A percentile compares a stretch with the other conserved stretches of the same genome.
Conservation (phyloP, 2,888 invertebrate species). For the Rhagium mordax region DNA sequence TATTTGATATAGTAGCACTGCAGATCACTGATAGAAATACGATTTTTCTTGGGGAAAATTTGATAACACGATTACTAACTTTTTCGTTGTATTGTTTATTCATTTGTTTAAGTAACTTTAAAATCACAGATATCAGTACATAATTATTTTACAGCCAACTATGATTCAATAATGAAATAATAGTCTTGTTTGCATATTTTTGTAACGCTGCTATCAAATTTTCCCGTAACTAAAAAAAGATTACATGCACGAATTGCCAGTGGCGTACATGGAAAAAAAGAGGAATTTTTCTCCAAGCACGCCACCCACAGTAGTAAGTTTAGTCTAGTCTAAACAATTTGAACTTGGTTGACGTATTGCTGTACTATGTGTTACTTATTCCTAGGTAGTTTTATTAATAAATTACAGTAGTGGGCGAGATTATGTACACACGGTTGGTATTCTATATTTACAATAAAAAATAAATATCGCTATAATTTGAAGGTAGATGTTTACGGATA, state of each 20-base stretch:
- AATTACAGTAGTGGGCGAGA: constrained; percentile 51
- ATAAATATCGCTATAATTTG: constrained; percentile 33
- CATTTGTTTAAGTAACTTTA: neutral
- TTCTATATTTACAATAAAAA: constrained; percentile 54
- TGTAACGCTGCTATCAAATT: constrained; percentile 36
- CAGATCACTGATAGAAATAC: constrained; percentile 60
- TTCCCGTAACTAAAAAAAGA: constrained; percentile 38
- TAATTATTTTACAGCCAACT: constrained; percentile 4
- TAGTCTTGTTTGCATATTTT: neutral
- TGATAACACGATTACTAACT: constrained; percentile 49
- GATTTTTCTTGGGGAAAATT: constrained; percentile 42
- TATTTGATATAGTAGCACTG: constrained; percentile 65
- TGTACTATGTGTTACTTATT: constrained; percentile 58
- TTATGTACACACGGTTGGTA: constrained; percentile 53
- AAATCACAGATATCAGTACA: constrained; percentile 25
- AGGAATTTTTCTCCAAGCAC: neutral
- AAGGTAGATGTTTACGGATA: constrained; percentile 41
- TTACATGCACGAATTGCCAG: constrained; percentile 48
- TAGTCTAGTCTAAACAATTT: constrained; percentile 60
- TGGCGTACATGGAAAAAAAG: constrained; percentile 7
- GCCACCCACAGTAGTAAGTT: constrained; percentile 20
- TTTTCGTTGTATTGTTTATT: constrained; percentile 33
- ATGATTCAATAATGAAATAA: constrained; percentile 3
- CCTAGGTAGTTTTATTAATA: constrained; percentile 52
- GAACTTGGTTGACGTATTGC: constrained; percentile 66